Conservation (phyloP, 2,113 vertebrate species). For the Barbus barbus region DNA sequence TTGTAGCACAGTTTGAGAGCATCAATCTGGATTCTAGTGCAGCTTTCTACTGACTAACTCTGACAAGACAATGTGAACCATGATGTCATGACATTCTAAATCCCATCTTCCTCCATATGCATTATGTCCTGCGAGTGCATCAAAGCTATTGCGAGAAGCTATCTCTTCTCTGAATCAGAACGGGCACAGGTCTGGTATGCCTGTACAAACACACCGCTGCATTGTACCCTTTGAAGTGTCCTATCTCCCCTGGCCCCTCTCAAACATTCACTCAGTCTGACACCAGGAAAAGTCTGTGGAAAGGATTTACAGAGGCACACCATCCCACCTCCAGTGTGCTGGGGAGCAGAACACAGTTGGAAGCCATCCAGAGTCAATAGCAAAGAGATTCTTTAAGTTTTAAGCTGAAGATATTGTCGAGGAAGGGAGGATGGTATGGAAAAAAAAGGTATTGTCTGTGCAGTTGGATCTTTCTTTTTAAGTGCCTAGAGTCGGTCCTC, state of each 20-base stretch:
- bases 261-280: conserved; percentile 20
- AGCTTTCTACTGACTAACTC: background rate
- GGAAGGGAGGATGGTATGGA: no score
- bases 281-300: conserved; percentile 35
- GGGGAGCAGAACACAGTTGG: conserved; percentile 34
- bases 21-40: background rate
- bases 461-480: conserved; percentile 10
- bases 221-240: conserved; percentile 34
- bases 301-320: conserved; percentile 23
- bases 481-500: conserved; percentile 24
- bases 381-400: conserved; percentile 3
- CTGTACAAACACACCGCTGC: conserved; percentile 51
- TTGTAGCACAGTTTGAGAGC: background rate
- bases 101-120: conserved; percentile 3
- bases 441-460: background rate
- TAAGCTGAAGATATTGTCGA: conserved; percentile 10
- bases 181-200: conserved; percentile 40
- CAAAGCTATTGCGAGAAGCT: background rate
- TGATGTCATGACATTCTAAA: background rate
- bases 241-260: background rate
- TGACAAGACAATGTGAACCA: background rate
- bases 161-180: conserved; percentile 32
- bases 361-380: conserved; percentile 28
- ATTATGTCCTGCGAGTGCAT: background rate
- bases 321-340: conserved; percentile 26